Evolutionary conservation across 2,113 vertebrate genomes (phyloP), one percentile per base, ranked within the genome.

Genomic region (Sigmodon hispidus): DNA sequence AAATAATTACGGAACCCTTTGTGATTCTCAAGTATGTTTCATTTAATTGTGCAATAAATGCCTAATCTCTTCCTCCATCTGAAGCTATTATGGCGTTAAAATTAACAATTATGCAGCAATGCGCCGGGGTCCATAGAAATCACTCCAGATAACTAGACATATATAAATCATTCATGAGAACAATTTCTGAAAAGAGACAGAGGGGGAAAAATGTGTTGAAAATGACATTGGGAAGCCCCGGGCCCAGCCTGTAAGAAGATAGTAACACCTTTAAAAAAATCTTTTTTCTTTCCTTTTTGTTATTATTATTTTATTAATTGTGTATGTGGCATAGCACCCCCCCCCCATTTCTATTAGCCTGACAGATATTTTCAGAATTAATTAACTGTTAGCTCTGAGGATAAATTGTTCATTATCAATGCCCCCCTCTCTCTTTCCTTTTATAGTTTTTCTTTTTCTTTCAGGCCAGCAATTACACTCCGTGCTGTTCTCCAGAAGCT

Each of bases 1-100:
- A 99, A 99, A 99, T 99, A 99, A 99, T 99, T 99, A 99, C 98
- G 99, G 99, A 99, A 99, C 99, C 99, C 99, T 99, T 99, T 99
- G 99, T 99, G 99, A 99, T 99, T 99, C 99, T 99, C 99, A 99
- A 99, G 99, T 99, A 99, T 99, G 99, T 99, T 99, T 99, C 99
- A 99, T 99, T 99, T 99, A 99, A 99, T 99, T 99, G 99, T 99
- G 99, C 99, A 99, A 99, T 99, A 99, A 99, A 99, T 99, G 99
- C 99, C 99, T 99, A 99, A 99, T 99, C 99, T 99, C 99, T 98
- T 98, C 99, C 99, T 99, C 99, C 99, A 99, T 99, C 99, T 99
- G 99, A 99, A 99, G 99, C 99, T 99, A 99, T 99, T 99, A 99
- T 99, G 99, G 99, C 99, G 99, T 99, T 99, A 99, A 99, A 99